Base-by-base conservation (phyloP, 2,113 vertebrate genomes). In the Rhynchomys soricoides region DNA sequence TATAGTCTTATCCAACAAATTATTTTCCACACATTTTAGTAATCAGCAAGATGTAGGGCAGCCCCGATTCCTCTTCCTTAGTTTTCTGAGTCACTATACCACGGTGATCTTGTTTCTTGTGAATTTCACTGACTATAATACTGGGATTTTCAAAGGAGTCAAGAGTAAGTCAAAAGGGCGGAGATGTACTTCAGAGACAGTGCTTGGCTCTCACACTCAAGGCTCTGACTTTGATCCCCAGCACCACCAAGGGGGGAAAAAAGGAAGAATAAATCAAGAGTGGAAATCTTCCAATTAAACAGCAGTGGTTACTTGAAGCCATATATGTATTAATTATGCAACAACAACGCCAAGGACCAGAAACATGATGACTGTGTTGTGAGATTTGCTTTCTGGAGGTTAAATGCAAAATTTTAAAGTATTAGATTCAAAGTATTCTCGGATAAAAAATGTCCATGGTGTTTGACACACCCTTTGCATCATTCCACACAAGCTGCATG, bases 11-110 rank as follows among this genome's bases (percentile, higher is more conserved):
- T 50, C 74, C 48, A 92, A 85, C 21, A 75, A 87, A 86, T 92
- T 71, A 89, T 92, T 93, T 82, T 55, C 85, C 77, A 96, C n/a
- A 57, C 75, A 77, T 71, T 93, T 90, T 91, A 43, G 62, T 78
- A 94, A 92, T 77, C 48, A 90, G 17, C 10, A 89, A 97, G 40
- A 89, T 71, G 13, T 12, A 90, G 66, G 40, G 19, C 3, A 71
- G 21, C 64, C 90, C 57, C 57, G 48, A 40, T 31, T 75, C 43
- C 77, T 55, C 62, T 13, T 48, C n/a, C 55, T 29, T 43, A 6
- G 7, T 43, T 73, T 74, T 74, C 43, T 74, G 64, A 68, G 66
- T 68, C 31, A 68, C 66, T 16, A 16, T 68, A 68, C 66, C 13
- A 68, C 1, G 2, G 66, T 68, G 66, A 68, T 13, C 24, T 15